Percentiles rank a stretch among this genome's conserved stretches.
Conservation (phyloP, 2,888 invertebrate genomes). For the Psylliodes chrysocephalus region DNA sequence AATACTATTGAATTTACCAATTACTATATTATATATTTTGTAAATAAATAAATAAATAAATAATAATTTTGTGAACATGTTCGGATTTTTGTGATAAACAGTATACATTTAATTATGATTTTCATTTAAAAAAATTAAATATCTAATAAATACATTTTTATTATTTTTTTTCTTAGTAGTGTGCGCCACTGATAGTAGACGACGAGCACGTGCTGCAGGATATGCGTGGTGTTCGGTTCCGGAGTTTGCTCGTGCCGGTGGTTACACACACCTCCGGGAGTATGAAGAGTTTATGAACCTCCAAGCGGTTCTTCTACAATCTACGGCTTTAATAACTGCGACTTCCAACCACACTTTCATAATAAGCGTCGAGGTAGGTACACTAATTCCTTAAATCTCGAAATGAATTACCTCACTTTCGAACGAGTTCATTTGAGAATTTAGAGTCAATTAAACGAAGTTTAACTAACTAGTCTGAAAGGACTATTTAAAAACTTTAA, state of each 20-base stretch:
- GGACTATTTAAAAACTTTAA: background rate
- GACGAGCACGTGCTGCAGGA: conserved; percentile 63
- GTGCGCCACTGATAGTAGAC: conserved; percentile 28
- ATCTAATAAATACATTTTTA: too few species aligned
- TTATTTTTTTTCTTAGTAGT: too few species aligned
- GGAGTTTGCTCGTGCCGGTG: conserved; percentile 63
- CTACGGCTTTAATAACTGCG: conserved; percentile 50
- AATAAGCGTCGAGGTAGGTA: conserved; percentile 30
- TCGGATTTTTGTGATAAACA: too few species aligned
- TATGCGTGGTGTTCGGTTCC: conserved; percentile 64
- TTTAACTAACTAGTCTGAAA: conserved; percentile 11
- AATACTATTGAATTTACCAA: too few species aligned
- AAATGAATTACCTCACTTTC: conserved; percentile 15
- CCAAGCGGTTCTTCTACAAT: conserved; percentile 47
- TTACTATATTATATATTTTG: too few species aligned
- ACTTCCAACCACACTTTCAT: conserved; percentile 48
- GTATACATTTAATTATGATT: too few species aligned
- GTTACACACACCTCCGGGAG: conserved; percentile 63
- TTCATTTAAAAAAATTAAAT: too few species aligned
- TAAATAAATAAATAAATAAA: too few species aligned
- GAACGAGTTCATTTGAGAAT: background rate
- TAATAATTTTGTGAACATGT: too few species aligned
- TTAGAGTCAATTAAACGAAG: background rate
- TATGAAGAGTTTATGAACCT: conserved; percentile 62
- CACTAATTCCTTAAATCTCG: conserved; percentile 16